Percentiles rank a stretch among this genome's conserved stretches.
phyloP scores from a whole-genome alignment of 2,888 invertebrate genomes.

The Trypoxylon attenuatum region DNA sequence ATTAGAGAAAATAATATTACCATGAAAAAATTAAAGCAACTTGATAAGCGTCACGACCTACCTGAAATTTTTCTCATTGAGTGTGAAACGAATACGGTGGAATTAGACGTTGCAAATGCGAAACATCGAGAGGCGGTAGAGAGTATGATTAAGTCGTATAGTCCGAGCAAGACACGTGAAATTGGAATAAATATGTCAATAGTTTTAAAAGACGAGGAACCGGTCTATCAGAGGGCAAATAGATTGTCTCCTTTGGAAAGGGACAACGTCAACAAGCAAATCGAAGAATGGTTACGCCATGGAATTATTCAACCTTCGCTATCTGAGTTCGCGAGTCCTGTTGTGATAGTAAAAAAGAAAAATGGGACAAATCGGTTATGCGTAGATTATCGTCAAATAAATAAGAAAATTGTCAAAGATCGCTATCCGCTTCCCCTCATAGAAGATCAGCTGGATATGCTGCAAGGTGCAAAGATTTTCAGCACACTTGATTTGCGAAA shows the following conservation, averaged over 20 bases:
- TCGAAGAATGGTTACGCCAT: slow-evolving; percentile 2
- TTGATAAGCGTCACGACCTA: neutral
- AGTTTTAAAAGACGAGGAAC: slow-evolving; percentile 37
- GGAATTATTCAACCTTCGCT: slow-evolving; percentile 16
- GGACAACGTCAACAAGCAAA: slow-evolving; percentile 1
- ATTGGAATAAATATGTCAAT: slow-evolving; percentile 50
- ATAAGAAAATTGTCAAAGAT: neutral
- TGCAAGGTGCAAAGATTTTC: neutral
- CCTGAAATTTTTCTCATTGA: neutral
- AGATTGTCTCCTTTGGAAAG: slow-evolving; percentile 9
- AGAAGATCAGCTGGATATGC: neutral
- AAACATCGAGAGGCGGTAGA: neutral
- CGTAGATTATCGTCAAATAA: neutral
- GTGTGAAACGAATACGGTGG: neutral
- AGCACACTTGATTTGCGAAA: slow-evolving; percentile 29
- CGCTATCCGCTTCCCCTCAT: neutral
- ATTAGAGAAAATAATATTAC: neutral
- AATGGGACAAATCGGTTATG: neutral
- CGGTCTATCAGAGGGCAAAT: slow-evolving; percentile 12
- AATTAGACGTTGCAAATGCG: neutral
- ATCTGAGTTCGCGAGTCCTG: slow-evolving; percentile 23
- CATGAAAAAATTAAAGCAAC: neutral
- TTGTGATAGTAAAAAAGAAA: slow-evolving; percentile 22
- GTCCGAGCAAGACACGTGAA: slow-evolving; percentile 12
- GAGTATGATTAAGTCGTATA: slow-evolving; percentile 5